Evolutionary conservation across 2,113 vertebrate species (phyloP), one percentile per base, ranked within the genome.

Genomic region (Corydoras sp.): DNA sequence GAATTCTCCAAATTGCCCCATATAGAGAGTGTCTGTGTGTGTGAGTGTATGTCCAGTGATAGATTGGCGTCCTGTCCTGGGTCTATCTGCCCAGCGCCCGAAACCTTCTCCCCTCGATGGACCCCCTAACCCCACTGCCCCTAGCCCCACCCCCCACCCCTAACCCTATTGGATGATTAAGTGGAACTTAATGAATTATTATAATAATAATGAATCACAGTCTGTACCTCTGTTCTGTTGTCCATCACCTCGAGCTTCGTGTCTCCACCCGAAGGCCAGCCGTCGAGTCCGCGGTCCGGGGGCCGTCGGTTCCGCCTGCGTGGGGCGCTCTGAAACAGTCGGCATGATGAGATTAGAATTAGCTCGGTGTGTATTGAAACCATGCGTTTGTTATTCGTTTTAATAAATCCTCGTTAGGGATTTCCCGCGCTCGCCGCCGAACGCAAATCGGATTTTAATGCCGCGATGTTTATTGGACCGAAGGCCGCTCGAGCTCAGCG

Each of bases 401-500:
- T 69, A 76, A 79, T 79, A 79, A 79, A 76, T 76, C 65, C 73
- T 76, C 77, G 76, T 79, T 79, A 76, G 77, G 58, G 55, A 49
- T 72, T 78, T 78, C 75, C 81, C 85, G 73, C 69, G 75, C 67
- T 81, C 70, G 72, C 65, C 65, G 69, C 62, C 82, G 85, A 85
- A 78, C 68, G 69, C 64, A 69, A 75, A 75, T 75, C 71, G 69
- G 69, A 72, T 75, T 75, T 75, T 78, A 78, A 75, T 68, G 49
- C 59, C 9, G 62, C 50, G 67, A 75, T 78, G 72, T 75, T 72
- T 75, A 75, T 75, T 69, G 69, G 30, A 69, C 48, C 43, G 69
- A 69, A 68, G 58, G n/a, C 6, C 10, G n/a, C 12, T 43, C 9
- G n/a, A 65, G 64, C 71, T 63, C 51, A 74, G 65, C 49, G 32